These are phyloP conservation scores for Cryptoblepharus egeriae DNA, from an alignment of 2,797 vertebrate genomes.

Conservation along the genomic window DNA sequence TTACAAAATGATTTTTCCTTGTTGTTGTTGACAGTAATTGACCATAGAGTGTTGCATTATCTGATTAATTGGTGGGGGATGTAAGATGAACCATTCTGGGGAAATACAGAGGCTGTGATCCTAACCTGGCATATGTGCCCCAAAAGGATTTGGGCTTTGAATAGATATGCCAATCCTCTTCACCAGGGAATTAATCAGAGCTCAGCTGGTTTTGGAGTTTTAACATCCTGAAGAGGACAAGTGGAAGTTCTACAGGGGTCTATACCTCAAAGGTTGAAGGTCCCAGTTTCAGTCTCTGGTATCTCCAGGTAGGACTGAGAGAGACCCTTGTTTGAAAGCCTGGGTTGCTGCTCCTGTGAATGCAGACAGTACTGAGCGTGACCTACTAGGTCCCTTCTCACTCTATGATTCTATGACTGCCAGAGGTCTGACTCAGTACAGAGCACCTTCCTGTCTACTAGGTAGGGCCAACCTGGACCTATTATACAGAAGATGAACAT, in stretches of 20 bases:
- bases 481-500: not conserved
- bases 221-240: not conserved
- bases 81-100: not conserved
- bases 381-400: too few relatives aligned
- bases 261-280: too few relatives aligned
- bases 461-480: not conserved
- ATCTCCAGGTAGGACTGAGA: too few relatives aligned
- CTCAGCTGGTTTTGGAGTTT: not conserved
- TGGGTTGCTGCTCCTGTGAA: too few relatives aligned
- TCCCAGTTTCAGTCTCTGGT: too few relatives aligned
- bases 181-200: not conserved
- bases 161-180: not conserved
- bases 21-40: not conserved
- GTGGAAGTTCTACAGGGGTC: not conserved
- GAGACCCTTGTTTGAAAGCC: too few relatives aligned
- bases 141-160: not conserved
- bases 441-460: too few relatives aligned
- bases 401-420: too few relatives aligned
- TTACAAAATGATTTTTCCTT: conserved; percentile 4
- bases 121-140: not conserved
- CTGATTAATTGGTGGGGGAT: not conserved
- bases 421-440: too few relatives aligned
- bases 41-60: not conserved
- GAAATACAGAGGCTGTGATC: not conserved
- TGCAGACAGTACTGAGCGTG: too few relatives aligned